These are phyloP conservation scores for Antechinus stuartii DNA, from an alignment of 2,113 vertebrate species.

Conservation along the genomic window DNA sequence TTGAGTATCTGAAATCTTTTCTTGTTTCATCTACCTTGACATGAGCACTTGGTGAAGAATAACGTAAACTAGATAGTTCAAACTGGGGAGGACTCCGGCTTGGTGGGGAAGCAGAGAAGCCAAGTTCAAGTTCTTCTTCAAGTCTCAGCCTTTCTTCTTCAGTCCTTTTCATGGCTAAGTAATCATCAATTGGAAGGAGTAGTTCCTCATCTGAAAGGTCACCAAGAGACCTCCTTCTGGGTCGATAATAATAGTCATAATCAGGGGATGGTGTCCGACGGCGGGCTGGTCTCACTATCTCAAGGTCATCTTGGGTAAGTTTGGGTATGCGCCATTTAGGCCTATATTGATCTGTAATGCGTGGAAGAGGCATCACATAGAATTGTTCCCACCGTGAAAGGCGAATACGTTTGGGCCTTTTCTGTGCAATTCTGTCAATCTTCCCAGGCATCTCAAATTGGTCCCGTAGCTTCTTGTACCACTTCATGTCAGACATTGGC, in stretches of 20 bases:
- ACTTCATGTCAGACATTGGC: slow-evolving; percentile 98
- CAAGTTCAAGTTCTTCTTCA: slow-evolving; percentile 94
- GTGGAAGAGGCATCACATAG: slow-evolving; percentile 96
- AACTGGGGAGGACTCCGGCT: slow-evolving; percentile 95
- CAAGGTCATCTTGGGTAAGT: slow-evolving; percentile 94
- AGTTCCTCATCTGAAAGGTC: slow-evolving; percentile 96
- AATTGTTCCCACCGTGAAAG: slow-evolving; percentile 99
- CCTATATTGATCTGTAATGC: slow-evolving; percentile 96
- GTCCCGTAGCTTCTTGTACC: slow-evolving; percentile 98
- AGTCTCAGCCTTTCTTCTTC: slow-evolving; percentile 96
- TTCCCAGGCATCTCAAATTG: slow-evolving; percentile 98
- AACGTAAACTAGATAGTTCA: slow-evolving; percentile 92
- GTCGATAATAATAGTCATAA: slow-evolving; percentile 91
- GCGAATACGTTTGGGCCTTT: slow-evolving; percentile 96
- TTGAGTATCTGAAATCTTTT: slow-evolving; percentile 89
- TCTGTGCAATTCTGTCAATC: slow-evolving; percentile 92
- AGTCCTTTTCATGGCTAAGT: slow-evolving; percentile 95
- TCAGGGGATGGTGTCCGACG: slow-evolving; percentile 91
- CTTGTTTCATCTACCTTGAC: slow-evolving; percentile 86
- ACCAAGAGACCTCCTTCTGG: slow-evolving; percentile 93
- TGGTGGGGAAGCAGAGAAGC: slow-evolving; percentile 96
- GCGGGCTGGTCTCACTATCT: slow-evolving; percentile 96
- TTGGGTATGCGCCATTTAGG: slow-evolving; percentile 93
- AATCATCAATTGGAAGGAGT: slow-evolving; percentile 95
- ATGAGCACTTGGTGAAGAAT: slow-evolving; percentile 87